A percentile compares a stretch with the other conserved stretches of the same genome.
These are phyloP conservation scores for Aphaenogaster rudis DNA, from an alignment of 1,140 invertebrate genomes.

Conservation along the genomic window DNA sequence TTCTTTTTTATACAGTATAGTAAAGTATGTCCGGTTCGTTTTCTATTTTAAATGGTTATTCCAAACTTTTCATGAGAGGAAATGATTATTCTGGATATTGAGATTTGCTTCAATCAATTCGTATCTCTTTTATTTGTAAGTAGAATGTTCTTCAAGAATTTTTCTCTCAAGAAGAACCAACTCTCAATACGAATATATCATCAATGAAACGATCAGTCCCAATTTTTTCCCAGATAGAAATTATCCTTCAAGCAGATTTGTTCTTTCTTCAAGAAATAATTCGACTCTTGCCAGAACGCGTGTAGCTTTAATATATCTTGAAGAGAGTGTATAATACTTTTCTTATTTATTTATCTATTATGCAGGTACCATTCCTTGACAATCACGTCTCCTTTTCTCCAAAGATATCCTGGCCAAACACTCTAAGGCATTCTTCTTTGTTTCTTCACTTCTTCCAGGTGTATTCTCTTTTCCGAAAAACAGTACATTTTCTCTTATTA, in stretches of 20 bases:
- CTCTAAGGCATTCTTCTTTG: background rate
- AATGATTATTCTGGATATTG: background rate
- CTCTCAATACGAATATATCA: background rate
- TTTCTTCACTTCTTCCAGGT: background rate
- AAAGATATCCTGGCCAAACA: background rate
- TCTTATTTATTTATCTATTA: background rate
- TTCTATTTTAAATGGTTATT: background rate
- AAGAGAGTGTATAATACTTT: background rate
- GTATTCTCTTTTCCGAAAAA: background rate
- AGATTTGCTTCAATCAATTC: background rate
- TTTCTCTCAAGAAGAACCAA: background rate
- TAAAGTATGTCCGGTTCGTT: background rate
- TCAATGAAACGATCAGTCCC: conserved; percentile 13
- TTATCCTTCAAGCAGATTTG: background rate
- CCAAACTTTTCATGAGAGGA: background rate
- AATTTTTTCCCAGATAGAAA: background rate
- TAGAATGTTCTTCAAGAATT: background rate
- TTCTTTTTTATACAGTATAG: background rate
- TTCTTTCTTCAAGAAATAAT: background rate
- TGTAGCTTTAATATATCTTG: background rate
- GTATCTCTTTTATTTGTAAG: background rate
- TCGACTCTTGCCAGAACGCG: background rate
- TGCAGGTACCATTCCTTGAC: background rate
- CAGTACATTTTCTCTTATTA: background rate
- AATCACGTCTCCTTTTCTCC: background rate